phyloP scores from a whole-genome alignment of 2,888 invertebrate species.

The Terebella lapidaria region DNA sequence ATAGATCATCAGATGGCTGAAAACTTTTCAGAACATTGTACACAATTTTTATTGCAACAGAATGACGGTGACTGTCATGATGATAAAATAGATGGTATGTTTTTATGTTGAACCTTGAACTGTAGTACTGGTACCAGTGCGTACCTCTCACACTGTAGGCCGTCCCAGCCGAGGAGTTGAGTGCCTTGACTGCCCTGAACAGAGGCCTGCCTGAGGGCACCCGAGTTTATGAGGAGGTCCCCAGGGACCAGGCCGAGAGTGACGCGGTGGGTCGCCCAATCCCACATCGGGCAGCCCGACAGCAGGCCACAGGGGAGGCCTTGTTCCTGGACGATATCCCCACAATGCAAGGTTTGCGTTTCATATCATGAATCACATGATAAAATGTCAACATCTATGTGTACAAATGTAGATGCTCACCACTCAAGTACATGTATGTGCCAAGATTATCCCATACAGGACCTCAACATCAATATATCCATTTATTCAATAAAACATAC shows the following conservation, averaged over 20 bases:
- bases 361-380: too few species aligned
- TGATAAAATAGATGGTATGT: too few species aligned
- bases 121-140: neutral
- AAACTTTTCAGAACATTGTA: neutral
- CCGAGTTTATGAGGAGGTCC: conserved; percentile 2
- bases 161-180: neutral
- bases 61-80: too few species aligned
- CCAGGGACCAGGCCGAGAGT: neutral
- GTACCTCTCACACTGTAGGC: neutral
- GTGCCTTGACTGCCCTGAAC: too few species aligned
- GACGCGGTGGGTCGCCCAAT: conserved; percentile 78
- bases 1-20: too few species aligned
- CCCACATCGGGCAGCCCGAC: conserved; percentile 74
- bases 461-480: too few species aligned
- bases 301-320: conserved; percentile 87
- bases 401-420: too few species aligned
- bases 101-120: too few species aligned
- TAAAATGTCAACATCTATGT: too few species aligned
- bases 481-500: neutral
- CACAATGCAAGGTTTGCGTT: conserved; percentile 58
- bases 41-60: too few species aligned
- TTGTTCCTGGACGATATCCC: conserved; percentile 87
- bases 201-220: neutral
- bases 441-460: too few species aligned
- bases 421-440: too few species aligned